These are phyloP conservation scores for Coenonympha glycerion DNA, from an alignment of 2,888 invertebrate genomes.

Conservation along the genomic window DNA sequence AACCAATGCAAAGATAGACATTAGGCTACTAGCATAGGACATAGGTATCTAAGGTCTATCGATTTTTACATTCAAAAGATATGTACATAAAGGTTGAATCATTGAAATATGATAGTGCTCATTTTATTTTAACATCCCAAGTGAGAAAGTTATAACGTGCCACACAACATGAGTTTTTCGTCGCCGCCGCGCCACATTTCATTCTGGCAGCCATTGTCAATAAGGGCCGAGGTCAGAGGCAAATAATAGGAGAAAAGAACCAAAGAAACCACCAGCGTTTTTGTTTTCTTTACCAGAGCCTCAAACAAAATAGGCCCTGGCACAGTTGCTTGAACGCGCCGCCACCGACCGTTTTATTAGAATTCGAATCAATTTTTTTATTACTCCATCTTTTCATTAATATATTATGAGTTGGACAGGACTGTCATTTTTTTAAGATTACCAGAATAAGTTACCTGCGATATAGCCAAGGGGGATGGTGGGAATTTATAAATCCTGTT, in stretches of 20 bases:
- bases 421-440: constrained; percentile 59
- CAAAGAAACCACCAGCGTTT: constrained; percentile 53
- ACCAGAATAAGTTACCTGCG: constrained; percentile 45
- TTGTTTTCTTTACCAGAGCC: constrained; percentile 64
- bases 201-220: constrained; percentile 75
- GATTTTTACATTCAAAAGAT: too few species aligned
- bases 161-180: constrained; percentile 35
- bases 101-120: too few species aligned
- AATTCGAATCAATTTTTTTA: constrained; percentile 59
- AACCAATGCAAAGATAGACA: too few species aligned
- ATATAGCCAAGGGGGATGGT: constrained; percentile 23
- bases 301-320: constrained; percentile 68
- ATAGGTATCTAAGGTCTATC: too few species aligned
- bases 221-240: constrained; percentile 71
- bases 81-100: too few species aligned
- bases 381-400: constrained; percentile 70
- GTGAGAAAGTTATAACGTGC: constrained; percentile 4
- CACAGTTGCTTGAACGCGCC: constrained; percentile 66
- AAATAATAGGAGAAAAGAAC: constrained; percentile 72
- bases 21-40: too few species aligned
- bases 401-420: constrained; percentile 67
- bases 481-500: background rate
- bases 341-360: constrained; percentile 70
- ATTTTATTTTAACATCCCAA: background rate
- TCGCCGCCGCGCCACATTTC: constrained; percentile 72